Evolutionary conservation across 1,140 invertebrate species (phyloP).

Genomic region (Conus ventricosus): DNA sequence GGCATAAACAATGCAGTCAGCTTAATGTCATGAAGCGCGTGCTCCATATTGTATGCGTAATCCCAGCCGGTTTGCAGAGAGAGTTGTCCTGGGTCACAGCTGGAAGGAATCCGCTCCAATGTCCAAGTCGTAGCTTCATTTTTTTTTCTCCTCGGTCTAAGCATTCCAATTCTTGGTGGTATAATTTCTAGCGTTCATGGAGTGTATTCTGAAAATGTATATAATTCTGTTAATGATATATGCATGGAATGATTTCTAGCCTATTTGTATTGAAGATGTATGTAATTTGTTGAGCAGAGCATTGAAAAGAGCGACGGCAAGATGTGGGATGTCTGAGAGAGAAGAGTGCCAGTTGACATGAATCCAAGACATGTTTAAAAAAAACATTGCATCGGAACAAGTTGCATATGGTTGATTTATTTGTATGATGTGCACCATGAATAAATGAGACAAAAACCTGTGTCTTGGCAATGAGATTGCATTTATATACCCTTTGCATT

Average conservation of each 20-base stretch:
- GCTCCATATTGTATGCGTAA: no score
- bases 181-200: background rate
- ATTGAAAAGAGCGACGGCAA: background rate
- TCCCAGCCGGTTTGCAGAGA: no score
- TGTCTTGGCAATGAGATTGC: no score
- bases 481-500: no score
- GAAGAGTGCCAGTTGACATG: background rate
- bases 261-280: background rate
- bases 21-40: no score
- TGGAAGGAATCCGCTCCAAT: no score
- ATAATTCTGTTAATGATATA: background rate
- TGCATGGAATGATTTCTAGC: background rate
- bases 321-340: background rate
- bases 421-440: slow-evolving; percentile 18
- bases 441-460: slow-evolving; percentile 11
- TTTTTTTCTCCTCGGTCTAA: background rate
- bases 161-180: background rate
- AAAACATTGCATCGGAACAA: slow-evolving; percentile 8
- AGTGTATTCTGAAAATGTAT: background rate
- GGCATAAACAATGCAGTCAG: no score
- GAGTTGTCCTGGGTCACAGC: no score
- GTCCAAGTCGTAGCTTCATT: background rate
- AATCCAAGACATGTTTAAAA: background rate
- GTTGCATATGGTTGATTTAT: slow-evolving; percentile 2
- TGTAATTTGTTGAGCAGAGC: background rate